Evolutionary conservation across 2,888 invertebrate species (phyloP), one percentile per base, ranked within the genome.

Genomic region (Hydriomena furcata): DNA sequence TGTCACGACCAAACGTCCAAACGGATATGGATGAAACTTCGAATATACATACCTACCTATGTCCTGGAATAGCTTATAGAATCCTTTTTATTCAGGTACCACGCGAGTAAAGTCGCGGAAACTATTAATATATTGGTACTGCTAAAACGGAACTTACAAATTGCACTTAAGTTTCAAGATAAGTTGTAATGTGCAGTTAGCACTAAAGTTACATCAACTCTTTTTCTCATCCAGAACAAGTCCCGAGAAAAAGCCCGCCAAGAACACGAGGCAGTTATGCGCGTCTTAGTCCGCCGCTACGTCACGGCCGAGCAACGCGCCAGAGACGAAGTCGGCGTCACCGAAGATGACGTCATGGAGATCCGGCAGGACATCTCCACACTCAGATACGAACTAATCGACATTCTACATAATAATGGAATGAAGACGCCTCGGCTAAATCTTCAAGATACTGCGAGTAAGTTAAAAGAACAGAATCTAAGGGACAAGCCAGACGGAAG

Each of bases 331-430:
- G 96, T 94, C 54, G 97, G 97, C 5, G 96, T 99, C 13, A 98
- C 97, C 0, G 99, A 99, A 76, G 99, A 99, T 82, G 99, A 99
- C 81, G 96, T 99, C 58, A 98, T 98, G 93, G 99, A 99, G 91
- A 97, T 99, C 69, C 93, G 99, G 66, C 98, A 99, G 74, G 99
- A 99, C 76, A 98, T 99, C 57, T 98, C 97, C n/a, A 95, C 97
- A 2, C 92, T 99, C 60, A 92, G 98, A 56, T 99, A 95, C 79
- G 98, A 99, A 74, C 91, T 99, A 12, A 94, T 99, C 44, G 98
- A 98, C 70, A 98, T 99, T 68, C 93, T 99, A 7, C 92, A 94
- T 45, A 94, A 94, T 63, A 98, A 98, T 73, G 97, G 97, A 38
- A 97, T 96, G 95, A 92, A 93, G 60, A 96, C 96, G 0, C 96